Percentiles rank a stretch among this genome's conserved stretches.
Evolutionary conservation across 2,113 vertebrate species (phyloP).

Genomic region (Calidris pugnax): DNA sequence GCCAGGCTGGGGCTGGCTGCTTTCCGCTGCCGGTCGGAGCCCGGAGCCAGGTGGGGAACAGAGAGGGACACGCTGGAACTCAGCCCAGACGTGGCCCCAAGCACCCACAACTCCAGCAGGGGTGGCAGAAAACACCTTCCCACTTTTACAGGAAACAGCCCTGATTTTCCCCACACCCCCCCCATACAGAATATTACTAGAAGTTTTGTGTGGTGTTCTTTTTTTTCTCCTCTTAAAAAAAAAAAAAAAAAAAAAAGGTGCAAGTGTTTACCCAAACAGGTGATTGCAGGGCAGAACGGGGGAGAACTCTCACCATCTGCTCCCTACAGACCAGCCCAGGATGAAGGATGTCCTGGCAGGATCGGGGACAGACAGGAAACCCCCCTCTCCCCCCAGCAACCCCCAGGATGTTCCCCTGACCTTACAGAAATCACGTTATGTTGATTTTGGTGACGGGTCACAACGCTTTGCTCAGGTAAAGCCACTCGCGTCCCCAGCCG

Average conservation of each 20-base stretch:
- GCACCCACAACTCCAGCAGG: not conserved
- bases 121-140: not conserved
- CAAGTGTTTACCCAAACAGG: not conserved
- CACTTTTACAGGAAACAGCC: accelerated
- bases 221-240: not conserved
- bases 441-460: not conserved
- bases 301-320: not conserved
- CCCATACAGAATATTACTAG: not conserved
- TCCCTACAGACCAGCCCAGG: not conserved
- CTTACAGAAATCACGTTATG: not conserved
- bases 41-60: not conserved
- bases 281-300: not conserved
- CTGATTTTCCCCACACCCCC: not conserved
- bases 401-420: not conserved
- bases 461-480: constrained; percentile 26
- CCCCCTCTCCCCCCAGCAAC: not conserved
- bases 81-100: not conserved
- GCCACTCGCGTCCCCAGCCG: not conserved
- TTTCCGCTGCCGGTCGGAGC: accelerated
- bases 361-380: not conserved
- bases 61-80: accelerated
- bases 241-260: not conserved
- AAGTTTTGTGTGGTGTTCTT: not conserved
- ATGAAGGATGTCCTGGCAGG: not conserved
- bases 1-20: not conserved